These are phyloP conservation scores for Chiridota heheva DNA, from an alignment of 35 echinoderm and acorn worm species.

Conservation along the genomic window DNA sequence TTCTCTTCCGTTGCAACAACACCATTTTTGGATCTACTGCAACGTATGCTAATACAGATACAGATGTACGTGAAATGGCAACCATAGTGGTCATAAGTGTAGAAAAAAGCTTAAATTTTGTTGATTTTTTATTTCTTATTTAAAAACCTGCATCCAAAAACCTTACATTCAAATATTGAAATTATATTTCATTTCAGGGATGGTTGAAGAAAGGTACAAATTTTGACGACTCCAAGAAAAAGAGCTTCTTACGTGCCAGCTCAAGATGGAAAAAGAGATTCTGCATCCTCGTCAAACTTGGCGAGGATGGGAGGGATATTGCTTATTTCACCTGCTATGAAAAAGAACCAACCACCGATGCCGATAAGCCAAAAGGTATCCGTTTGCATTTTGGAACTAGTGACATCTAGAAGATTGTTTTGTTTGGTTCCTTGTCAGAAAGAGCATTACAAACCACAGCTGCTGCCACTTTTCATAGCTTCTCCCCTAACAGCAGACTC, in stretches of 20 bases:
- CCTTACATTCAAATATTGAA: not conserved
- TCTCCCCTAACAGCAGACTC: too few relatives aligned
- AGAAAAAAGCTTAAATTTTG: too few relatives aligned
- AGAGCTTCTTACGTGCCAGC: constrained; percentile 55
- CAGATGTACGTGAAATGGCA: too few relatives aligned
- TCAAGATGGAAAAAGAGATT: constrained; percentile 70
- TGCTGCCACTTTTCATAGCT: not conserved
- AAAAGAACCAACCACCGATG: constrained; percentile 50
- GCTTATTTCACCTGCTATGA: constrained; percentile 54
- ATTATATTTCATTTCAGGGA: constrained; percentile 20
- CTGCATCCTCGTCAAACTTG: constrained; percentile 50
- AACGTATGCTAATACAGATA: too few relatives aligned
- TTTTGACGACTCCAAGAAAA: constrained; percentile 61
- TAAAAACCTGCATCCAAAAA: too few relatives aligned
- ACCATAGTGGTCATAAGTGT: too few relatives aligned
- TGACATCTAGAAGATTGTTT: not conserved
- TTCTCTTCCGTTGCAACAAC: too few relatives aligned
- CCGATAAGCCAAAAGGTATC: constrained; percentile 67
- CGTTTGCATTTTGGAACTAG: not conserved
- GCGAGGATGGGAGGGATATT: constrained; percentile 52
- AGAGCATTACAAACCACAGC: not conserved
- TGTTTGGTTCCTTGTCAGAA: not conserved
- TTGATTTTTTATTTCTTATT: too few relatives aligned
- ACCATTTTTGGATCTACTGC: too few relatives aligned
- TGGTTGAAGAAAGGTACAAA: constrained; percentile 67